Evolutionary conservation across 2,888 invertebrate species (phyloP).

Genomic region (Busseola fusca): DNA sequence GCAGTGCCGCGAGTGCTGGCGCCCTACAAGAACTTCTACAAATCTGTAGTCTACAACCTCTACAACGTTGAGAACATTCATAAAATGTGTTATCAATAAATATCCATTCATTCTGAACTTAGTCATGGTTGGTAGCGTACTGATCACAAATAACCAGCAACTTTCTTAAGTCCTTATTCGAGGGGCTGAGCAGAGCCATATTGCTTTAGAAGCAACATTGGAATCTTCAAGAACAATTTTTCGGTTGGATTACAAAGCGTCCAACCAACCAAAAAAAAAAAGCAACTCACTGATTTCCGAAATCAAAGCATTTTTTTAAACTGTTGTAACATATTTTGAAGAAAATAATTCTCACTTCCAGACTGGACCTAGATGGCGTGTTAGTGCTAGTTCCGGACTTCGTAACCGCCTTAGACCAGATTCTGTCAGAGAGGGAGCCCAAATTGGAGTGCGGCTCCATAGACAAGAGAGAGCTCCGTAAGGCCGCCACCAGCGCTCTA

Average conservation of each 20-base stretch:
- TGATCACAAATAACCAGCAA: no score
- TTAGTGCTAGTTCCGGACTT: conserved; percentile 97
- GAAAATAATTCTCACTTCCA: conserved; percentile 59
- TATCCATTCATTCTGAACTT: no score
- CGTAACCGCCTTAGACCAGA: conserved; percentile 96
- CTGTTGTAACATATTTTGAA: neutral
- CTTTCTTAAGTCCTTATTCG: no score
- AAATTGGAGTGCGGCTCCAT: conserved; percentile 92
- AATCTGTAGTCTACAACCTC: no score
- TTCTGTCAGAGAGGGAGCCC: conserved; percentile 95
- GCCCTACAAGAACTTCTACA: neutral
- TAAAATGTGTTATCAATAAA: no score
- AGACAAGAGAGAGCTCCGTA: conserved; percentile 94
- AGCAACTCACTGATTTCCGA: neutral
- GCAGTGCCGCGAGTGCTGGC: neutral
- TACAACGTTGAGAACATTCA: no score
- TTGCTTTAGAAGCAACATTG: no score
- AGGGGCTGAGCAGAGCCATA: no score
- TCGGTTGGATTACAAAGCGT: neutral
- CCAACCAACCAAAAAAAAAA: neutral
- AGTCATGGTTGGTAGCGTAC: no score
- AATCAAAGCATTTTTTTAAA: no score
- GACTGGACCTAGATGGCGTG: conserved; percentile 97
- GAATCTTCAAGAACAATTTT: no score
- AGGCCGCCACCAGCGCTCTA: conserved; percentile 97